phyloP scores from a whole-genome alignment of 2,113 vertebrate genomes.

The Cephalopterus ornatus region DNA sequence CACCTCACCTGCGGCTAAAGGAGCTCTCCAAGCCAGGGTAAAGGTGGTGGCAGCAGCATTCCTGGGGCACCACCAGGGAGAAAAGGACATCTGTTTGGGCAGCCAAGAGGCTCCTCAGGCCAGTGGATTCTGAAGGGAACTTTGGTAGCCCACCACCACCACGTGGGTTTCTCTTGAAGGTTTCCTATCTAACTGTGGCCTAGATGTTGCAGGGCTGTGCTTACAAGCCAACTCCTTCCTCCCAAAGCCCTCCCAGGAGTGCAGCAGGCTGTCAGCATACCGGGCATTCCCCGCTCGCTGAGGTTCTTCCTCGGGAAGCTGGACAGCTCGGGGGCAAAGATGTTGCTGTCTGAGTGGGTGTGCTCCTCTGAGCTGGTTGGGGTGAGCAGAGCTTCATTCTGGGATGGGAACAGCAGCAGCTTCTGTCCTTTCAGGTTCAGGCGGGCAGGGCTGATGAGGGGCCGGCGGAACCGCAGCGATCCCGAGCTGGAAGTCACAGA shows the following conservation, averaged over 20 bases:
- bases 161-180: background rate
- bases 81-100: background rate
- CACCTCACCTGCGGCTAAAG: background rate
- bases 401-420: conserved; percentile 80
- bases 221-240: background rate
- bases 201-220: rapidly evolving
- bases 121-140: background rate
- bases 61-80: background rate
- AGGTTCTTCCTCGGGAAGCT: background rate
- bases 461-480: conserved; percentile 84
- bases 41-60: background rate
- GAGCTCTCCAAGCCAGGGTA: background rate
- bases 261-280: background rate
- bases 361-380: conserved; percentile 68
- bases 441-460: conserved; percentile 93
- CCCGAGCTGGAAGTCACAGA: conserved; percentile 87
- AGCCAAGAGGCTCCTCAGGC: background rate
- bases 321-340: conserved; percentile 60
- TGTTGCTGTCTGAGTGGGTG: conserved; percentile 60
- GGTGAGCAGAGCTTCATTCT: conserved; percentile 33
- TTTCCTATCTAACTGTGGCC: background rate
- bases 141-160: background rate
- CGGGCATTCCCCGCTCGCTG: background rate
- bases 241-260: rapidly evolving
- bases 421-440: conserved; percentile 88